Percentiles rank a stretch among this genome's conserved stretches.
Conservation (phyloP, 2,888 invertebrate species). For the Agrypnus murinus region DNA sequence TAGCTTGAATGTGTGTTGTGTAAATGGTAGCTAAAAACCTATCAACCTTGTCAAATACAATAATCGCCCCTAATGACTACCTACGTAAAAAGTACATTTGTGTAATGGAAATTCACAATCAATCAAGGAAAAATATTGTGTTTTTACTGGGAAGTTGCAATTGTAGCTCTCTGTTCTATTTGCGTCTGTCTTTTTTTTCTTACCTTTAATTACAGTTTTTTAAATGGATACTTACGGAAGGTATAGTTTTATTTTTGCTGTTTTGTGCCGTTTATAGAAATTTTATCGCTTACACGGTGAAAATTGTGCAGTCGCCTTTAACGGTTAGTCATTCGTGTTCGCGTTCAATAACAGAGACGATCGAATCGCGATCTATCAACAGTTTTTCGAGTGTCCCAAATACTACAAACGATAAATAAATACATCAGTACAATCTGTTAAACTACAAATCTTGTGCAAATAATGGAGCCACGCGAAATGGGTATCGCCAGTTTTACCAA, state of each 20-base stretch:
- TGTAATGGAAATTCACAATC: conserved; percentile 35
- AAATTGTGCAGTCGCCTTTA: no score
- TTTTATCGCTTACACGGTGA: no score
- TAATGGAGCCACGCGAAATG: conserved; percentile 34
- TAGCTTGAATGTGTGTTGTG: conserved; percentile 23
- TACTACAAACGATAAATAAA: conserved; percentile 37
- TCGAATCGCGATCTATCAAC: conserved; percentile 26
- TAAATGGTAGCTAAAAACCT: conserved; percentile 34
- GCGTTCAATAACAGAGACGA: neutral
- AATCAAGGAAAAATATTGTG: conserved; percentile 35
- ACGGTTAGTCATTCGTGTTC: no score
- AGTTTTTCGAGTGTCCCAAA: conserved; percentile 23
- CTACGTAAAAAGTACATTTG: conserved; percentile 39
- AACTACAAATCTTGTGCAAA: conserved; percentile 45
- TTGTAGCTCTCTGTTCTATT: conserved; percentile 12
- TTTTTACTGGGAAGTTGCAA: neutral
- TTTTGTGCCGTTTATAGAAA: no score
- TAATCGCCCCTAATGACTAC: conserved; percentile 32
- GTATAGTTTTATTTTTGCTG: neutral
- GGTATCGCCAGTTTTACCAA: conserved; percentile 37
- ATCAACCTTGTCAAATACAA: conserved; percentile 38
- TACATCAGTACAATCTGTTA: conserved; percentile 45
- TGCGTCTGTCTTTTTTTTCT: neutral
- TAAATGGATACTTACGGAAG: neutral
- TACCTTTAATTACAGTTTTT: conserved; percentile 4